These are phyloP conservation scores for Ptychodera flava DNA, from an alignment of 35 echinoderm and acorn worm genomes.

Conservation along the genomic window DNA sequence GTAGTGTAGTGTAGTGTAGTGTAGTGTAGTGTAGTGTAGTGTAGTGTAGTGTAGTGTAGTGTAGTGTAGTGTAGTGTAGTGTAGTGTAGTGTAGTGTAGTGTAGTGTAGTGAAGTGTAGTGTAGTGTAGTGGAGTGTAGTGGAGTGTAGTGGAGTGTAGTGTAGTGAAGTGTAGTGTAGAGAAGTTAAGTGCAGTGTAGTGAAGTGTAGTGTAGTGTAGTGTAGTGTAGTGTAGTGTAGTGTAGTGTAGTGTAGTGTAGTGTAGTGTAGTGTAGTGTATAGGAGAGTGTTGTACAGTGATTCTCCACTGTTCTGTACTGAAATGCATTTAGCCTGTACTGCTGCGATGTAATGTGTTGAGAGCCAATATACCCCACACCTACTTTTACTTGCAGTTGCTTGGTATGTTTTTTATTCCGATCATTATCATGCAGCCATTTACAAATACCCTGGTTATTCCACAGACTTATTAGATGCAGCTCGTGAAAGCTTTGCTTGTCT, in stretches of 20 bases:
- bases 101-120: not conserved
- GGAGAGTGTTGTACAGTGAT: not conserved
- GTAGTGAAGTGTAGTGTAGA: not conserved
- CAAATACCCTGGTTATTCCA: too few relatives aligned
- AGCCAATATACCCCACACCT: too few relatives aligned
- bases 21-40: not conserved
- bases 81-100: not conserved
- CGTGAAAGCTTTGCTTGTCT: too few relatives aligned
- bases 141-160: not conserved
- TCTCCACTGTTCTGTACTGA: too few relatives aligned
- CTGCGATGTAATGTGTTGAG: too few relatives aligned
- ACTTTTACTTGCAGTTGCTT: too few relatives aligned
- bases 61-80: not conserved
- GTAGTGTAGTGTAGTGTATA: not conserved
- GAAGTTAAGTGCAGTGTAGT: not conserved
- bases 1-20: not conserved
- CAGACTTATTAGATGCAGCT: too few relatives aligned
- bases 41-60: not conserved
- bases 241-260: not conserved
- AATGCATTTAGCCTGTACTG: too few relatives aligned
- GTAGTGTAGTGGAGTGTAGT: not conserved
- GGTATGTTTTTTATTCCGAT: too few relatives aligned
- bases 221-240: not conserved
- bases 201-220: not conserved
- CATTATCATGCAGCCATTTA: too few relatives aligned